Evolutionary conservation across 2,888 invertebrate species (phyloP), one percentile per base, ranked within the genome.

Genomic region (Ferrisia virgata): DNA sequence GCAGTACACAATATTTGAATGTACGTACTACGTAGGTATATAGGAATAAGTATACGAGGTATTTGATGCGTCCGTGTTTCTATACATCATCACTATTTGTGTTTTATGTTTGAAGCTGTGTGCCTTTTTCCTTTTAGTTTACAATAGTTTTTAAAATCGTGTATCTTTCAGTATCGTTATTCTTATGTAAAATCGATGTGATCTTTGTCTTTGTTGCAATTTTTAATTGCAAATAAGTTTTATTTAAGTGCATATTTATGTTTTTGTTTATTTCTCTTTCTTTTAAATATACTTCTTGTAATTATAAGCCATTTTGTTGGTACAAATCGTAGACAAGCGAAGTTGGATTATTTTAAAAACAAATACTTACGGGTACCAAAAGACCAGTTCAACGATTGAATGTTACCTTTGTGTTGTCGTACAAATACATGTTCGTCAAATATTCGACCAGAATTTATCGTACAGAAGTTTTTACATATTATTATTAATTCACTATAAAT

Each of bases 161-260:
- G 64, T 64, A 28, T 28, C 28, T 64, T 64, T 64, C 31, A 64
- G 64, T 64, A 64, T 64, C 64, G 64, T 64, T 76, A 76, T 76
- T 76, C 72, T 76, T 76, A 18, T 33, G 33, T 58, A 25, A 36
- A 76, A 76, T 76, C 72, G 18, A 76, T 76, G 72, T 76, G 72
- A 76, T 76, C 18, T 76, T 36, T 76, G 64, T 76, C 36, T 76
- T 76, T 25, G 72, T 76, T 76, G 69, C 69, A 69, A 69, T 69
- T 69, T n/a, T 69, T 18, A 6, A 22, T 22, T 53, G 53, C 53
- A 53, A 58, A 28, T 64, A 64, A 64, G 25, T 4, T 76, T n/a
- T 15, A 18, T 33, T 76, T 76, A 33, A 76, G 33, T 76, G 11
- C 2, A 28, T 36, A 15, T 31, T 76, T 18, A 18, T 36, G 33